Evolutionary conservation across 2,888 invertebrate genomes (phyloP), one percentile per base, ranked within the genome.

Genomic region (Drosophila paramelanica): DNA sequence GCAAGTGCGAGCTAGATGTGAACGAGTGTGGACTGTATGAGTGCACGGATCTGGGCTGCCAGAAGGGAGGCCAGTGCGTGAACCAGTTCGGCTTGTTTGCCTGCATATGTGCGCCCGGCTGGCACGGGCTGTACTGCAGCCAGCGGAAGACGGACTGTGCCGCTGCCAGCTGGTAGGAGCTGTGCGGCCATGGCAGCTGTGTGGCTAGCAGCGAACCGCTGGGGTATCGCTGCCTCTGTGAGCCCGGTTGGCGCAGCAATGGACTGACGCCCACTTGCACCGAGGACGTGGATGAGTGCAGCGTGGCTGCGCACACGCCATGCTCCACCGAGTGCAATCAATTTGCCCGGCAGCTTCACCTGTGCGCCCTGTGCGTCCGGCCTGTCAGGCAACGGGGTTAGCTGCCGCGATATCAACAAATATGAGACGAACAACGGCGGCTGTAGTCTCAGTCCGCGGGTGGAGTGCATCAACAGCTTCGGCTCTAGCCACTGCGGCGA

Each of bases 121-220:
- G 96, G 95, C 95, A 94, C 89, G 98, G 98, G 13, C 90, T 96
- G 49, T 97, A 97, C 85, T 98, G 98, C 90, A 96, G 95, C 0
- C 94, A 94, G 88, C 94, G 95, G 68, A 94, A 94, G 31, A 95
- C 95, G 59, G 96, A 96, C 90, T 99, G 98, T 88, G 93, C 94
- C 8, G 94, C 93, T 13, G 95, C 95, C 1, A 94, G 94, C 5
- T 93, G 95, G 17, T 93, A 93, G 73, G 97, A 96, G 90, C 94
- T 98, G 59, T 99, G 98, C 91, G 98, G 97, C 0, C 96, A 98
- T 86, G 98, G 98, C 1, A 95, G 95, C 8, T 98, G 98, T 90
- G 92, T 98, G 6, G 94, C 94, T 27, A 94, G 94, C 71, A 93
- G 93, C 39, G 93, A 93, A 33, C 93, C 94, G 8, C 91, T 93